Evolutionary conservation across 2,797 vertebrate species (phyloP).

Genomic region (Champsocephalus esox): DNA sequence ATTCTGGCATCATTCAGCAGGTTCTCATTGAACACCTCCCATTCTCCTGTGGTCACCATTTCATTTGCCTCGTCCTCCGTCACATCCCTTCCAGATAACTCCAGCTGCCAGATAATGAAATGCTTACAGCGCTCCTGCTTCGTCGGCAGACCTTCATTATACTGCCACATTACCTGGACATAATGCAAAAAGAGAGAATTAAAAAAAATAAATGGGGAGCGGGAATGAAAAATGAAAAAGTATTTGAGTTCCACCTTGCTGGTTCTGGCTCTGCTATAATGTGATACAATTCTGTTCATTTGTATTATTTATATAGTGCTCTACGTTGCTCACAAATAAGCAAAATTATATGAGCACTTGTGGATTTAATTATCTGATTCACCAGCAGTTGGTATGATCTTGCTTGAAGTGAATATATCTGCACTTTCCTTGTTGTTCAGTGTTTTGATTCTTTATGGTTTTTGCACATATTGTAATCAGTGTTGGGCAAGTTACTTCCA

Average conservation of each 20-base stretch:
- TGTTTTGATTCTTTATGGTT: too few species aligned
- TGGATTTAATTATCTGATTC: too few species aligned
- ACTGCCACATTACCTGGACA: constrained; percentile 87
- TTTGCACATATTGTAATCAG: too few species aligned
- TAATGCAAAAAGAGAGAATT: constrained; percentile 53
- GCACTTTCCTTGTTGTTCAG: too few species aligned
- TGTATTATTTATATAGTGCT: neutral
- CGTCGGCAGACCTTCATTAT: constrained; percentile 89
- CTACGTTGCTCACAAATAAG: too few species aligned
- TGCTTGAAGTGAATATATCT: too few species aligned
- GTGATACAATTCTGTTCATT: neutral
- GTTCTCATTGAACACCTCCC: constrained; percentile 97
- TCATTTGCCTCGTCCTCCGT: constrained; percentile 91
- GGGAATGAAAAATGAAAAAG: constrained; percentile 27
- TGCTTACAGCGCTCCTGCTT: constrained; percentile 94
- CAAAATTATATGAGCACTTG: too few species aligned
- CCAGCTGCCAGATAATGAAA: constrained; percentile 93
- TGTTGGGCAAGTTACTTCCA: too few species aligned
- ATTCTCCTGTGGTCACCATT: constrained; percentile 93
- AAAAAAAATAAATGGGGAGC: neutral
- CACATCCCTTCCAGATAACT: constrained; percentile 90
- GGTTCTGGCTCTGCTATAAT: neutral
- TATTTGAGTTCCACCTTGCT: constrained; percentile 6
- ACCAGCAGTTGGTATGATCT: too few species aligned
- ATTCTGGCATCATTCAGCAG: constrained; percentile 91